Base-by-base conservation (phyloP, 2,888 invertebrate species). In the Orthosia cruda region DNA sequence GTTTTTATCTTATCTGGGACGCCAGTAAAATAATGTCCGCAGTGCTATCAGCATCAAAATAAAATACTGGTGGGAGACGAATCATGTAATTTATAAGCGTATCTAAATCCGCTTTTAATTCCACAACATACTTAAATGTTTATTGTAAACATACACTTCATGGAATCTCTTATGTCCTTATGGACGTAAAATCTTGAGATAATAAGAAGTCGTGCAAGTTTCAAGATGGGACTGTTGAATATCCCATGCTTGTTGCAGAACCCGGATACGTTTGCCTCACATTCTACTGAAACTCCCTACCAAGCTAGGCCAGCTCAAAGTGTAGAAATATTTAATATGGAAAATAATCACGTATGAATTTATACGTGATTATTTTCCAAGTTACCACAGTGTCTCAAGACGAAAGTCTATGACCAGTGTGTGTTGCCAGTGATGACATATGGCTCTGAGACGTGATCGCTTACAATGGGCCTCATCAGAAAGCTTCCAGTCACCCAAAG, bases 1-100 rank as follows among this genome's bases (percentile, higher is more conserved):
- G 15, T 49, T 9, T 40, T 40, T 59, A 84, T 84, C 69, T 81
- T 70, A 81, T 81, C 81, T 55, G 26, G 16, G 52, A 58, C 61
- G 57, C 61, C 63, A 23, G 58, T 23, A 55, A 70, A 68, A 67
- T 62, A 68, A 80, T 61, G 52, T 71, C 74, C 59, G 81, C 81
- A 74, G 40, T 59, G 69, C 18, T 84, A 67, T 81, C 70, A n/a
- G n/a, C n/a, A 67, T 57, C 57, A 66, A 54, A 77, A 69, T 65
- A 65, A 68, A 57, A 54, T 52, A 62, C 49, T 26, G n/a, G 16
- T 69, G 11, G 47, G 54, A 83, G 47, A 70, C 66, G 26, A 52
- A 80, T 12, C 59, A 49, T 49, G 50, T 59, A 57, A 55, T 49
- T 59, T 23, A 26, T 49, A 47, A n/a, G n/a, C 62, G 4, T 63